These are phyloP conservation scores for Pachypsylla venusta DNA, from an alignment of 1,140 invertebrate genomes.

Conservation along the genomic window DNA sequence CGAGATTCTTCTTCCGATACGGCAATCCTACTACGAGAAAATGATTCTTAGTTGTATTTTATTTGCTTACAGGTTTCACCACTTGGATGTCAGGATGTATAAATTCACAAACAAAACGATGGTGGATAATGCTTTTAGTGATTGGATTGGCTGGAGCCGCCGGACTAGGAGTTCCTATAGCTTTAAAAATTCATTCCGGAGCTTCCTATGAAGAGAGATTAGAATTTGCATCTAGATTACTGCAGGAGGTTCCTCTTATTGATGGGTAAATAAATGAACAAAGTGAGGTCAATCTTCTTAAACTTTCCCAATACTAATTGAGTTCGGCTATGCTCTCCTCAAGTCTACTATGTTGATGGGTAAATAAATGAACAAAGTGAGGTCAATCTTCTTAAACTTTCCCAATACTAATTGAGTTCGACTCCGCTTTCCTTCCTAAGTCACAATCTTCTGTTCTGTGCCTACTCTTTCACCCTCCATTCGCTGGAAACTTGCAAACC, in stretches of 20 bases:
- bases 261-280: constrained; percentile 33
- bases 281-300: too few relatives aligned
- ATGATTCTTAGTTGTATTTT: not conserved
- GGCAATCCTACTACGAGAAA: not conserved
- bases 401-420: too few relatives aligned
- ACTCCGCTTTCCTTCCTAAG: too few relatives aligned
- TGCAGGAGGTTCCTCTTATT: constrained; percentile 33
- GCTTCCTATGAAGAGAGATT: constrained; percentile 28
- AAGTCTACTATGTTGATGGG: constrained; percentile 37
- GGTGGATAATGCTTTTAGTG: constrained; percentile 27
- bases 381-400: too few relatives aligned
- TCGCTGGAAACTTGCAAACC: too few relatives aligned
- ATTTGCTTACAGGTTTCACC: not conserved
- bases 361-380: constrained; percentile 27
- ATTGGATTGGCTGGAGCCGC: constrained; percentile 29
- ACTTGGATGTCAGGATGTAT: constrained; percentile 4
- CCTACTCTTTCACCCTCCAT: too few relatives aligned
- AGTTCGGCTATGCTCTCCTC: too few relatives aligned
- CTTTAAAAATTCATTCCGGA: constrained; percentile 26
- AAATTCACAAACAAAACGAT: constrained; percentile 14
- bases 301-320: too few relatives aligned
- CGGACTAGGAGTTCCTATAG: constrained; percentile 30
- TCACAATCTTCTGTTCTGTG: too few relatives aligned
- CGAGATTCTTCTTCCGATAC: too few relatives aligned
- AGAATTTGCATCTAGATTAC: constrained; percentile 28